A percentile compares a stretch with the other conserved stretches of the same genome.
phyloP scores from a whole-genome alignment of 2,888 invertebrate genomes.

The Cosmia trapezina region DNA sequence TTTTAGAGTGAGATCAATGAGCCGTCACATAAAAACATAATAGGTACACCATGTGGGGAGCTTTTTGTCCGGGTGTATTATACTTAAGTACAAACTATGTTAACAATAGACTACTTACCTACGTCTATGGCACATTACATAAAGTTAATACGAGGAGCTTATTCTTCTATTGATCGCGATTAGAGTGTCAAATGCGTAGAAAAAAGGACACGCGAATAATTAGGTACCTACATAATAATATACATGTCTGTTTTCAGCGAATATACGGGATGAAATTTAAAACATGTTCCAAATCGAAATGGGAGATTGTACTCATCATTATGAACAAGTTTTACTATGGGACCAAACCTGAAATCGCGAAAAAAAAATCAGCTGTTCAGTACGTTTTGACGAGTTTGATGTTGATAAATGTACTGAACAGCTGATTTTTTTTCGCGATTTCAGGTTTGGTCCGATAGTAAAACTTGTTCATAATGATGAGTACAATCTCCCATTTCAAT shows the following conservation, averaged over 20 bases:
- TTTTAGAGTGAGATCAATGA: conserved; percentile 15
- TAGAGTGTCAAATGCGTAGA: neutral
- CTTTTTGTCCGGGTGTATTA: conserved; percentile 20
- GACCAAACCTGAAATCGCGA: no score
- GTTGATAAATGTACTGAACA: no score
- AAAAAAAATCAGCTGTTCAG: no score
- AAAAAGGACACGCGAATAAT: conserved; percentile 6
- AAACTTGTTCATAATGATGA: no score
- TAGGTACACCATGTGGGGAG: neutral
- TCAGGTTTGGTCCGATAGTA: no score
- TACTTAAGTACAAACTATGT: conserved; percentile 32
- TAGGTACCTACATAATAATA: neutral
- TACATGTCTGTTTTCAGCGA: neutral
- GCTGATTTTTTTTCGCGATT: no score
- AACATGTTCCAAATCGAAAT: no score
- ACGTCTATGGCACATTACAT: conserved; percentile 13
- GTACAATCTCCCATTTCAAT: no score
- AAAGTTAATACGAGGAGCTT: conserved; percentile 5
- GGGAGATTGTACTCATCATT: no score
- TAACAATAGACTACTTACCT: conserved; percentile 4
- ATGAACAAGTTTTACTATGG: no score
- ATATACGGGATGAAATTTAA: no score
- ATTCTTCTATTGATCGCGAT: neutral
- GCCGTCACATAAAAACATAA: conserved; percentile 22
- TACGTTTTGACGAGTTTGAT: no score